Percentiles rank a stretch among this genome's conserved stretches.
Conservation (phyloP, 2,113 vertebrate genomes). For the Tupaia chinensis region DNA sequence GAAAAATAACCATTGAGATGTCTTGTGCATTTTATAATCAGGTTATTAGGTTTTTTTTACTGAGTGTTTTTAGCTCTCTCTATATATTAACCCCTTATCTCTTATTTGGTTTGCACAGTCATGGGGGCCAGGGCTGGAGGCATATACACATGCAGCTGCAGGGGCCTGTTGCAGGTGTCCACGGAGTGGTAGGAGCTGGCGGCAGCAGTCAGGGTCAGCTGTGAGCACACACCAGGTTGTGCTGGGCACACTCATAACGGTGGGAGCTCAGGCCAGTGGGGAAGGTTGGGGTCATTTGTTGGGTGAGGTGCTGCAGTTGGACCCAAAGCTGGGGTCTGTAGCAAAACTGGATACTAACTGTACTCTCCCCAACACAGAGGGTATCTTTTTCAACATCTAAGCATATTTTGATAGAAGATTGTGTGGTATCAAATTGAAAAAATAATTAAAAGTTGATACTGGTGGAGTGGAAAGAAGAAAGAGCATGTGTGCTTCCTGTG, state of each 20-base stretch:
- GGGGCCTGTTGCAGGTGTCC: too few relatives aligned
- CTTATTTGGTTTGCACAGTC: background rate
- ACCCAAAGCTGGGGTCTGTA: background rate
- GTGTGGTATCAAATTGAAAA: constrained; percentile 21
- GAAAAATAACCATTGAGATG: background rate
- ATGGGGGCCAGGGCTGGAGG: background rate
- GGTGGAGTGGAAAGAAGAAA: background rate
- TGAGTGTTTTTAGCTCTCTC: background rate
- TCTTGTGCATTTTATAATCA: background rate
- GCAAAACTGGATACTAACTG: background rate
- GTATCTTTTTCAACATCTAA: background rate
- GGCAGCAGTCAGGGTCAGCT: background rate
- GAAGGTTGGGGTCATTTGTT: background rate
- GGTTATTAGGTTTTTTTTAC: background rate
- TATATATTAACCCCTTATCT: background rate
- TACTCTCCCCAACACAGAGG: background rate
- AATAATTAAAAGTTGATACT: constrained; percentile 19
- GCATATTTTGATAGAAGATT: constrained; percentile 2
- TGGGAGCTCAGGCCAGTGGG: background rate
- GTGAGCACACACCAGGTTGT: background rate
- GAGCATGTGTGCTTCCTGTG: background rate
- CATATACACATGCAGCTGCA: background rate
- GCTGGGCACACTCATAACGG: background rate
- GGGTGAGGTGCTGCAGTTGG: background rate
- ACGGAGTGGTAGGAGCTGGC: background rate